phyloP scores from a whole-genome alignment of 2,113 vertebrate genomes.

The Nansenia antarctica region DNA sequence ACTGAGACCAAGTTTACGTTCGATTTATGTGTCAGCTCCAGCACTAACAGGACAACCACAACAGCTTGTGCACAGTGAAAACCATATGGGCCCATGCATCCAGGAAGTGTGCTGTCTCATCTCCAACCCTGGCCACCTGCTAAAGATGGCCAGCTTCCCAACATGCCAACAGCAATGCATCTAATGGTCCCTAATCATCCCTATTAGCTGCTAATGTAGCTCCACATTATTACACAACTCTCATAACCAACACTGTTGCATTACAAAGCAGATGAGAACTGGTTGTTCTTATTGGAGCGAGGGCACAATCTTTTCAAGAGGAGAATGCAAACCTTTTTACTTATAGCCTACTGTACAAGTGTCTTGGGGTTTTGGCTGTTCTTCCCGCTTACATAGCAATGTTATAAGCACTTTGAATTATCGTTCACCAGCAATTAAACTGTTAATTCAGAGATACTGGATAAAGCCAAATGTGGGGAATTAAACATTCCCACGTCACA shows the following conservation, averaged over 20 bases:
- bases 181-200: constrained; percentile 65
- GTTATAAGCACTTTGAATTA: neutral
- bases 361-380: neutral
- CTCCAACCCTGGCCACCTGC: constrained; percentile 68
- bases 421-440: neutral
- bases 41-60: constrained; percentile 30
- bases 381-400: neutral
- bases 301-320: neutral
- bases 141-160: constrained; percentile 70
- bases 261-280: neutral
- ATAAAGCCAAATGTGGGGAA: neutral
- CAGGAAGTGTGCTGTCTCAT: constrained; percentile 63
- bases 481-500: too few species aligned
- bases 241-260: constrained; percentile 12
- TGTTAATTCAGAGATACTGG: too few species aligned
- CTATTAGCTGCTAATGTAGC: constrained; percentile 60
- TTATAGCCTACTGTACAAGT: too few species aligned
- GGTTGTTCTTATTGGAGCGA: neutral
- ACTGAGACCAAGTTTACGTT: constrained; percentile 20
- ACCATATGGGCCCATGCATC: constrained; percentile 68
- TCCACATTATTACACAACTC: constrained; percentile 18
- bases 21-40: constrained; percentile 29
- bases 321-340: neutral
- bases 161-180: constrained; percentile 62
- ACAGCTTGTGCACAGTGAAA: constrained; percentile 62